Evolutionary conservation across 2,113 vertebrate genomes (phyloP), one percentile per base, ranked within the genome.

Genomic region (Campylorhamphus procurvoides): DNA sequence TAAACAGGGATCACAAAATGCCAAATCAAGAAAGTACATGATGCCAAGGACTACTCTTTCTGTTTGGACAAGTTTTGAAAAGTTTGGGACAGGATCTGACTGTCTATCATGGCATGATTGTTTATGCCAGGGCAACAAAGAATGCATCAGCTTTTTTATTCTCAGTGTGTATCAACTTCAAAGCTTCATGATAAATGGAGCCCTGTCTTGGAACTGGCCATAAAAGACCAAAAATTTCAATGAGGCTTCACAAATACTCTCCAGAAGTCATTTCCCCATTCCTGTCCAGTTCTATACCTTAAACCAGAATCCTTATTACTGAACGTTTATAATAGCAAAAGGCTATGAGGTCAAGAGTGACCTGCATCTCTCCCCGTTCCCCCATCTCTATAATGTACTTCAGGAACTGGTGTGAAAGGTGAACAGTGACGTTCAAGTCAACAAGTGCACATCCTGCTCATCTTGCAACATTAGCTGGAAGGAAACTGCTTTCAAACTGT

Each of bases 401-500:
- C 16, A 29, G 52, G 64, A 89, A 31, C 35, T 50, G 10, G 44
- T 39, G 74, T 24, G 71, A 80, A 74, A 80, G 84, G 78, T 87
- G 86, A 92, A 24, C 22, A 33, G 31, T 92, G 91, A 93, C 59
- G 35, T 69, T 40, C 42, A 58, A 73, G 33, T 14, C 56, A 73
- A 24, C 14, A n/a, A 80, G 24, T 83, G 78, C 74, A 88, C 87
- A 94, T 95, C 91, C 84, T 95, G 78, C 71, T 83, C 50, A 25
- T 97, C 88, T 94, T 95, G 87, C 87, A 97, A 96, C 12, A 17
- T 3, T 1, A 71, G 23, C 39, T 77, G 87, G 63, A 74, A 93
- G 95, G 93, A 96, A 97, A 59, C 22, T 7, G 37, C 23, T 74
- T 77, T 87, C 66, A 46, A 31, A n/a, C 16, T 31, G 29, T 5